Evolutionary conservation across 2,113 vertebrate species (phyloP).

Genomic region (Bubo bubo): DNA sequence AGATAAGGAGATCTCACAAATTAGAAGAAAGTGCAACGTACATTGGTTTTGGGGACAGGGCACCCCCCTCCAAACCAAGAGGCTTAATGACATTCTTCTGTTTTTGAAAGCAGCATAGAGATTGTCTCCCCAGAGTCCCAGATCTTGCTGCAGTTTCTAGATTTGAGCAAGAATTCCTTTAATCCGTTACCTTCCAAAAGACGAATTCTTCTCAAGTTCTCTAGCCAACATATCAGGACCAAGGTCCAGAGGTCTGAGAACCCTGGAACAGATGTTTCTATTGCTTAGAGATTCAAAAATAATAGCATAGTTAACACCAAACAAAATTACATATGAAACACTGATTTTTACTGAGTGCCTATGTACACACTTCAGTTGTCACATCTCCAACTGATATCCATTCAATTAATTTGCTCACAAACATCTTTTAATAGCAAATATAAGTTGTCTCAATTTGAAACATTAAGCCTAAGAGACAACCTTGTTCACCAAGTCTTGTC

Average conservation of each 20-base stretch:
- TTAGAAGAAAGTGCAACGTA: not conserved
- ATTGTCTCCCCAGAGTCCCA: not conserved
- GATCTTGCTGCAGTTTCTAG: not conserved
- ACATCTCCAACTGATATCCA: not conserved
- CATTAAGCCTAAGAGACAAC: not conserved
- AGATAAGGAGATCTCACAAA: not conserved
- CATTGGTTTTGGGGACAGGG: not conserved
- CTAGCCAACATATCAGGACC: not conserved
- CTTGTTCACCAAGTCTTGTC: not conserved
- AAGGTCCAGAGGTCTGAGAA: not conserved
- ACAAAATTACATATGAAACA: not conserved
- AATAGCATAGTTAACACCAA: not conserved
- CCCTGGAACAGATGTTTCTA: not conserved
- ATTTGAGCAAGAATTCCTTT: not conserved
- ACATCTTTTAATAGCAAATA: not conserved
- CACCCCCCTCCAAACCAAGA: not conserved
- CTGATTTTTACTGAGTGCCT: not conserved
- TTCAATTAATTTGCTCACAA: not conserved
- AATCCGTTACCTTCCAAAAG: not conserved
- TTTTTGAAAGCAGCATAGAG: not conserved
- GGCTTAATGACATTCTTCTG: not conserved
- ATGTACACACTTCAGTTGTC: not conserved
- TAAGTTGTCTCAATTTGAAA: not conserved
- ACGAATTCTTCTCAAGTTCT: not conserved
- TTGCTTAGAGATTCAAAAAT: not conserved